Base-by-base conservation (phyloP, 2,888 invertebrate genomes). In the Horisme vitalbata region DNA sequence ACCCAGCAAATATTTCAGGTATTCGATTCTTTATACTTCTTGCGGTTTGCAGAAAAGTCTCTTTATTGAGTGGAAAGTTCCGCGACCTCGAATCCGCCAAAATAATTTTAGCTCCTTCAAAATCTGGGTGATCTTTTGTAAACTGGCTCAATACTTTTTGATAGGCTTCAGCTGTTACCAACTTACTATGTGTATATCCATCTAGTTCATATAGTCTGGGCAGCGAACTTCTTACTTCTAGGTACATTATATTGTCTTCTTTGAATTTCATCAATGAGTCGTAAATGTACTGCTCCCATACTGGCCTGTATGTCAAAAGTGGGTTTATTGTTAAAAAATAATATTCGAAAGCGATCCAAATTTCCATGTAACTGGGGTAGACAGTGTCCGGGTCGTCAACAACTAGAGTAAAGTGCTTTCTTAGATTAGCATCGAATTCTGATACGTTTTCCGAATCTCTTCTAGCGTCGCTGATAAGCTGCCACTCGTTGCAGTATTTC, bases 1-100 rank as follows among this genome's bases (percentile, higher is more conserved):
- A 95, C 4, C 96, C 96, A 13, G 93, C 94, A 24, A 96, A 85
- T 47, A 93, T 91, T 8, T 93, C 88, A 0, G 95, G 93, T 71
- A 92, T 92, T 6, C 79, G 68, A 0, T 61, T 63, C 70, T 91
- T 90, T 11, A 92, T 71, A 21, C 56, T 57, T 38, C 59, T 70
- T 1, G 83, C 83, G 13, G 75, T 48, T 28, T 62, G 35, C 26
- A 94, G 69, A 59, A 93, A 92, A 0, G 71, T 58, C 0, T 75
- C 68, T 0, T 76, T 69, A 0, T 61, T 45, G 0, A 60, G 56
- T 8, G 87, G 67, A 0, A 90, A 86, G 2, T 75, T 72, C 96
- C 96, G n/a, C n/a, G n/a, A 74, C 41, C 94, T 89, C 0, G 78
- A 52, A 0, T 94, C 93, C 0, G 94, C 94, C 60, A 92, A 95